A percentile compares a stretch with the other conserved stretches of the same genome.
Conservation (phyloP, 92 coral and sea anemone species). For the Zoanthus sansibaricus region DNA sequence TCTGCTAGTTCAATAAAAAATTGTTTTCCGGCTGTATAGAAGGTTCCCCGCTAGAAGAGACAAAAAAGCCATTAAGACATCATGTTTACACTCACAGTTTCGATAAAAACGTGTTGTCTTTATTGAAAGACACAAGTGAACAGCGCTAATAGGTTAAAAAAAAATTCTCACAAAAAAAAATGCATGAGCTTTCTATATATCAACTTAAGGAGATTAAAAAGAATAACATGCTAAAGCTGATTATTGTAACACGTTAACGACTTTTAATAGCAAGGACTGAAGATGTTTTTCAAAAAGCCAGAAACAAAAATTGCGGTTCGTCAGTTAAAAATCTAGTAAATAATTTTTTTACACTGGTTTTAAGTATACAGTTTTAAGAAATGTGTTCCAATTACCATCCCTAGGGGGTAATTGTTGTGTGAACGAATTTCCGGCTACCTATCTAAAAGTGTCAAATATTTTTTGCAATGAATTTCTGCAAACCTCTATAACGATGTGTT, state of each 20-base stretch:
- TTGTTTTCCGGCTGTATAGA: slow-evolving; percentile 75
- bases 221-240: slow-evolving; percentile 36
- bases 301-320: neutral
- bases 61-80: slow-evolving; percentile 3
- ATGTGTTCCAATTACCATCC: slow-evolving; percentile 57
- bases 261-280: neutral
- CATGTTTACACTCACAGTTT: slow-evolving; percentile 1
- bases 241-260: neutral
- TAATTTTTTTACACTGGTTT: neutral
- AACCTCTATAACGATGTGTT: neutral
- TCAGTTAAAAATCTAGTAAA: neutral
- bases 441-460: slow-evolving; percentile 25
- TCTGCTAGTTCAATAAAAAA: slow-evolving; percentile 75
- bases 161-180: neutral
- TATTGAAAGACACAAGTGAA: neutral
- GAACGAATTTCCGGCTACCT: slow-evolving; percentile 71
- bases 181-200: slow-evolving; percentile 21
- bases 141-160: neutral
- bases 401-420: slow-evolving; percentile 80
- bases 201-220: slow-evolving; percentile 15
- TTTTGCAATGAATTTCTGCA: neutral
- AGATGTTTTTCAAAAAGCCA: neutral
- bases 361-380: slow-evolving; percentile 25
- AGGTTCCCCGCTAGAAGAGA: slow-evolving; percentile 83
- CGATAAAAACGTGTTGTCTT: neutral